phyloP scores from a whole-genome alignment of 2,888 invertebrate species.

The Amphipoea oculea region DNA sequence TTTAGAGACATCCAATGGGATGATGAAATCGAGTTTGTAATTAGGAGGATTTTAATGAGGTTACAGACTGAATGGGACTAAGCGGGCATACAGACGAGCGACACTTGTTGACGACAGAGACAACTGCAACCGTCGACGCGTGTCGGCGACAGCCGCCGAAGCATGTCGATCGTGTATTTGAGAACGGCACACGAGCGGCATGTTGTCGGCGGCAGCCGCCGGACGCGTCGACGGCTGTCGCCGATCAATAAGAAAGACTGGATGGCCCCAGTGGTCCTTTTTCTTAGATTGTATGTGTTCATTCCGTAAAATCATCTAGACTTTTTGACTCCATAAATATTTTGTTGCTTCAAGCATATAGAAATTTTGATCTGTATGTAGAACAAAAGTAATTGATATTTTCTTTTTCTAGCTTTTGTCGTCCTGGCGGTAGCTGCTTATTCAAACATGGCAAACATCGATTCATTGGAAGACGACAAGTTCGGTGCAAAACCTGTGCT shows the following conservation, averaged over 20 bases:
- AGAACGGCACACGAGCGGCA: too few relatives aligned
- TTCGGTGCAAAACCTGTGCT: constrained; percentile 49
- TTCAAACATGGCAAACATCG: constrained; percentile 56
- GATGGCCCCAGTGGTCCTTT: background rate
- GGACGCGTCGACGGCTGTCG: too few relatives aligned
- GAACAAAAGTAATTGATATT: background rate
- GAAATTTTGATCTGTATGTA: background rate
- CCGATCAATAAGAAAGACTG: background rate
- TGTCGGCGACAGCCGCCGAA: background rate
- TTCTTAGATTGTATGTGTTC: background rate
- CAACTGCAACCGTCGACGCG: background rate
- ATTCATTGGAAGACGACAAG: constrained; percentile 5
- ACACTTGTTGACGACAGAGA: background rate
- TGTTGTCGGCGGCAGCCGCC: too few relatives aligned
- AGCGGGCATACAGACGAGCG: background rate
- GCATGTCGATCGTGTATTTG: too few relatives aligned
- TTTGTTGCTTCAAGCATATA: background rate
- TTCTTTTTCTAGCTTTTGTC: constrained; percentile 51
- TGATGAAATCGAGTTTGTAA: constrained; percentile 11
- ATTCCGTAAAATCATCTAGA: constrained; percentile 2
- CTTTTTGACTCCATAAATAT: background rate
- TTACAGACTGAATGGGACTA: background rate
- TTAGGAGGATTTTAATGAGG: constrained; percentile 17
- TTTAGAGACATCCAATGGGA: constrained; percentile 5
- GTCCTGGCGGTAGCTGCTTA: constrained; percentile 40